Evolutionary conservation across 2,113 vertebrate genomes (phyloP), one percentile per base, ranked within the genome.

Genomic region (Sitta europaea): DNA sequence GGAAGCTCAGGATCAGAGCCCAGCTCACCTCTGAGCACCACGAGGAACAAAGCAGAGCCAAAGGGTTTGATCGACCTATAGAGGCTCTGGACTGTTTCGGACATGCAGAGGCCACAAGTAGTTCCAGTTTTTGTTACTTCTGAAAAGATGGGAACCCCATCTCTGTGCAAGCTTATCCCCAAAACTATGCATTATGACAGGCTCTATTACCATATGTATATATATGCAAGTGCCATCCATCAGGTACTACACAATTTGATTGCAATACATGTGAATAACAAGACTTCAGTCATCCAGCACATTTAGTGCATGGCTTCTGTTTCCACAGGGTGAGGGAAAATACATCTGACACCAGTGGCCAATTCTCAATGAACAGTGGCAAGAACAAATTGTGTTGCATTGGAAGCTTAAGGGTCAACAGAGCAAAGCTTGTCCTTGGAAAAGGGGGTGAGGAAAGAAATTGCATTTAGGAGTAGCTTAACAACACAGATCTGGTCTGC

Each of bases 1-100:
- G 48, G 29, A 62, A 62, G 57, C 35, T 27, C 12, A 27, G 4
- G 23, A 29, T 19, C 63, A 59, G 54, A 63, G 21, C 20, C n/a
- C 53, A 55, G 23, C n/a, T 88, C 0, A 0, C 31, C 50, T 70
- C 61, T 12, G 47, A 31, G 55, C 13, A 24, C 35, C 0, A 2
- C 0, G 1, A 53, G 6, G 9, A 80, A 19, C 17, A 65, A 54
- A 33, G 21, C 38, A 59, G 12, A 50, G 8, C 31, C 36, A 6
- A 22, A 40, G 31, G 40, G 12, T 21, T 9, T 10, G 23, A 43
- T 0, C 7, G 28, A 47, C 23, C 45, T 47, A 4, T 1, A 33
- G 51, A 29, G n/a, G 22, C 24, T 75, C 38, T 29, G 48, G 31
- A 18, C 57, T 40, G 24, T 36, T 86, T 43, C 9, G 17, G 19